Conservation (phyloP, 2,113 vertebrate genomes). For the Copsychus sechellarum region DNA sequence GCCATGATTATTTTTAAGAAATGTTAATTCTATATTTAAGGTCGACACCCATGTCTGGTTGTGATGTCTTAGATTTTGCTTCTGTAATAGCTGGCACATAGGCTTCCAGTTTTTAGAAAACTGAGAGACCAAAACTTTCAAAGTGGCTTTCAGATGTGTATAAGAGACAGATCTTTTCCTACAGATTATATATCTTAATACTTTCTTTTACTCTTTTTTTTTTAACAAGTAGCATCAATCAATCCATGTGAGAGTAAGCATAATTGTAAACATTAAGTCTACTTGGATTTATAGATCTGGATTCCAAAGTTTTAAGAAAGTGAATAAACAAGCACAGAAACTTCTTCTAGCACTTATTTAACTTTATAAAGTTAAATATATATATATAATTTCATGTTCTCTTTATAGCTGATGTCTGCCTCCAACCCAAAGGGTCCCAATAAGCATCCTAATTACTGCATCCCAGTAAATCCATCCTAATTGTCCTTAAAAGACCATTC, state of each 20-base stretch:
- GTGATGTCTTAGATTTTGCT: neutral
- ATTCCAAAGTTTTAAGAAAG: neutral
- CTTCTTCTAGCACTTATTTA: neutral
- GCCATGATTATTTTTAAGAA: neutral
- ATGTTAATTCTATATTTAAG: neutral
- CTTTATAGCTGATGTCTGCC: neutral
- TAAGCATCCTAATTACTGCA: neutral
- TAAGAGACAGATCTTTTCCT: too few relatives aligned
- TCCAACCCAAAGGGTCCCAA: rapidly evolving
- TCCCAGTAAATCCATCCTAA: neutral
- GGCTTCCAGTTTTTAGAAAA: neutral
- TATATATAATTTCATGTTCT: neutral
- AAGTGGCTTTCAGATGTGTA: neutral
- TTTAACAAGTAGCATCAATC: neutral
- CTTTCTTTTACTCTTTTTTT: neutral
- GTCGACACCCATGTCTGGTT: neutral
- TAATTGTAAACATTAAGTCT: neutral
- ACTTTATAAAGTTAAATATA: neutral
- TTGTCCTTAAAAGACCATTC: neutral
- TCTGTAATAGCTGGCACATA: neutral
- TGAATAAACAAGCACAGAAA: slow-evolving; percentile 23
- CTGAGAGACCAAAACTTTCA: neutral
- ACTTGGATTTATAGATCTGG: slow-evolving; percentile 23
- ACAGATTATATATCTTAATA: neutral
- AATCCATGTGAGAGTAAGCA: neutral